A percentile compares a stretch with the other conserved stretches of the same genome.
phyloP scores from a whole-genome alignment of 2,797 vertebrate genomes.

The Linurgus olivaceus region DNA sequence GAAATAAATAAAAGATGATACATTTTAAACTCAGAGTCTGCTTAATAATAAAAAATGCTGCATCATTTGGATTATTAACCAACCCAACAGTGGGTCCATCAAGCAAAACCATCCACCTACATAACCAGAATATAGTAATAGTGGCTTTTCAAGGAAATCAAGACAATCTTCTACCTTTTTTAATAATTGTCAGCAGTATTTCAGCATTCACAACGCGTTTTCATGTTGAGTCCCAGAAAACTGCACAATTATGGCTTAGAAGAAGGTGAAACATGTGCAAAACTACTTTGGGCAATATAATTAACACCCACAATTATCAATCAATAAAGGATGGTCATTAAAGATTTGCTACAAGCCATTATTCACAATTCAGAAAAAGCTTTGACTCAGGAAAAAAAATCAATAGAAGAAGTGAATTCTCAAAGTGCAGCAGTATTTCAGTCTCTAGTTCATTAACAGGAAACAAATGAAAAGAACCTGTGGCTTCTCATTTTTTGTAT shows the following conservation, averaged over 20 bases:
- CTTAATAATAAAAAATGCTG: not conserved
- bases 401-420: not conserved
- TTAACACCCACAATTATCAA: constrained; percentile 6
- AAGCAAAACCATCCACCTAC: not conserved
- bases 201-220: not conserved
- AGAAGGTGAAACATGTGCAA: not conserved
- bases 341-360: not conserved
- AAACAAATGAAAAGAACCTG: not conserved
- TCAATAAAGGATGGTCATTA: not conserved
- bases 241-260: not conserved
- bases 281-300: not conserved
- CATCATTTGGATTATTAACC: not conserved
- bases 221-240: not conserved
- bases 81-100: not conserved
- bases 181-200: not conserved
- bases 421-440: not conserved
- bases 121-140: not conserved
- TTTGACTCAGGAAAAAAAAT: not conserved
- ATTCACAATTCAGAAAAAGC: not conserved
- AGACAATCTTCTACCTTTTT: not conserved
- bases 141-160: constrained; percentile 15
- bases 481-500: not conserved
- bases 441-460: not conserved
- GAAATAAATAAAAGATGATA: not conserved
- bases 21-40: not conserved